These are phyloP conservation scores for Aspidoscelis tigris DNA, from an alignment of 2,113 vertebrate genomes.

Conservation along the genomic window DNA sequence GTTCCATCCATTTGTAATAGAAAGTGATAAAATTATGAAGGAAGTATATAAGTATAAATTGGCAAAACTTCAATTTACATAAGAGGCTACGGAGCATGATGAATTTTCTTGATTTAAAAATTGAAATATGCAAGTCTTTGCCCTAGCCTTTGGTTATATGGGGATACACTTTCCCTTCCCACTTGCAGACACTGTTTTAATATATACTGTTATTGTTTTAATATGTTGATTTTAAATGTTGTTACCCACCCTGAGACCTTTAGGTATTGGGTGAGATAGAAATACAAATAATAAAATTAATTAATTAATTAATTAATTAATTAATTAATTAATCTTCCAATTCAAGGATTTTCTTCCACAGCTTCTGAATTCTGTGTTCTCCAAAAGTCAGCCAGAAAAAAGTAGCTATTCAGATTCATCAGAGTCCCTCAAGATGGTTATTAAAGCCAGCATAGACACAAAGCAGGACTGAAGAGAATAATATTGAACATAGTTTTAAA, in stretches of 20 bases:
- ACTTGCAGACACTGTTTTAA: too few relatives aligned
- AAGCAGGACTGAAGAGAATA: neutral
- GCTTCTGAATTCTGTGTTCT: too few relatives aligned
- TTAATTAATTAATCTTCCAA: neutral
- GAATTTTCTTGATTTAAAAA: too few relatives aligned
- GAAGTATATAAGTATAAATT: neutral
- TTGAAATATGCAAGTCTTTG: neutral
- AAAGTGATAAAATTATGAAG: neutral
- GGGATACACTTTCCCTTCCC: too few relatives aligned
- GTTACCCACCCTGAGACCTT: too few relatives aligned
- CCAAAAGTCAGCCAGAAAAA: neutral
- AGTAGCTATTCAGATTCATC: neutral
- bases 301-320: too few relatives aligned
- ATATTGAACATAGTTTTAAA: neutral
- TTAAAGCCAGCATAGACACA: too few relatives aligned
- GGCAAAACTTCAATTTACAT: neutral
- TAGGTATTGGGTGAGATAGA: too few relatives aligned
- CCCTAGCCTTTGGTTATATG: too few relatives aligned
- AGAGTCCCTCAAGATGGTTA: neutral
- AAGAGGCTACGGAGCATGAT: neutral
- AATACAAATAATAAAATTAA: too few relatives aligned
- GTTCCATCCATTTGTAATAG: neutral
- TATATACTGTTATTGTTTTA: too few relatives aligned
- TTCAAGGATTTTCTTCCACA: neutral
- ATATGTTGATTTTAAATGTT: too few relatives aligned